Percentiles rank a stretch among this genome's conserved stretches.
These are phyloP conservation scores for Argynnis bischoffii DNA, from an alignment of 2,888 invertebrate species.

Conservation along the genomic window DNA sequence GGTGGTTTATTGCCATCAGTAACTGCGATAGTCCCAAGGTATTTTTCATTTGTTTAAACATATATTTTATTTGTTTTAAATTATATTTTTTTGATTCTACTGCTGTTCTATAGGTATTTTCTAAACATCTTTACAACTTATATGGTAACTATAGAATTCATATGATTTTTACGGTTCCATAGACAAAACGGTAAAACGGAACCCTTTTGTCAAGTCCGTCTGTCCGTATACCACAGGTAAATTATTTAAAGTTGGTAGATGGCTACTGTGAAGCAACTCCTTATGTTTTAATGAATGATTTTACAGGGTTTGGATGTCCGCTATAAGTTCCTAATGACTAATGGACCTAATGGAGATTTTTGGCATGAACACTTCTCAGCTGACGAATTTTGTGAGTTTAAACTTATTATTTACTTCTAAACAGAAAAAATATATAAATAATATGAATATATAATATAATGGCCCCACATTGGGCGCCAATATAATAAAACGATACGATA, in stretches of 20 bases:
- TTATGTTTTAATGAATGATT: constrained; percentile 22
- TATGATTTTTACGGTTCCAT: too few relatives aligned
- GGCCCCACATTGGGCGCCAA: too few relatives aligned
- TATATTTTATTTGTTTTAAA: neutral
- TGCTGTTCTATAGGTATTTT: constrained; percentile 24
- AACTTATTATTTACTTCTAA: neutral
- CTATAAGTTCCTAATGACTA: constrained; percentile 94
- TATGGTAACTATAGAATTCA: too few relatives aligned
- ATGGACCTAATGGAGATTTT: constrained; percentile 89
- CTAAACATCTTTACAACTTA: too few relatives aligned
- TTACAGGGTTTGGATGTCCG: constrained; percentile 88
- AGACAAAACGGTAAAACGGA: too few relatives aligned
- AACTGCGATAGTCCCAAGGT: constrained; percentile 88
- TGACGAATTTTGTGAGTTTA: constrained; percentile 94
- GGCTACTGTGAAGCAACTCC: too few relatives aligned
- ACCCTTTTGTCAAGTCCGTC: too few relatives aligned
- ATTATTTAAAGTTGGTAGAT: neutral
- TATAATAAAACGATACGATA: too few relatives aligned
- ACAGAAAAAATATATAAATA: too few relatives aligned
- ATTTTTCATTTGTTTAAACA: constrained; percentile 15
- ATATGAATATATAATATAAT: too few relatives aligned
- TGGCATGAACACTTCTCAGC: constrained; percentile 96
- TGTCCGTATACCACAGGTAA: constrained; percentile 32
- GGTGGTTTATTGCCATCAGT: constrained; percentile 96
- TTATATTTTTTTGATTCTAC: too few relatives aligned